Evolutionary conservation across 2,797 vertebrate genomes (phyloP).

Genomic region (Sebastolobus alascanus): DNA sequence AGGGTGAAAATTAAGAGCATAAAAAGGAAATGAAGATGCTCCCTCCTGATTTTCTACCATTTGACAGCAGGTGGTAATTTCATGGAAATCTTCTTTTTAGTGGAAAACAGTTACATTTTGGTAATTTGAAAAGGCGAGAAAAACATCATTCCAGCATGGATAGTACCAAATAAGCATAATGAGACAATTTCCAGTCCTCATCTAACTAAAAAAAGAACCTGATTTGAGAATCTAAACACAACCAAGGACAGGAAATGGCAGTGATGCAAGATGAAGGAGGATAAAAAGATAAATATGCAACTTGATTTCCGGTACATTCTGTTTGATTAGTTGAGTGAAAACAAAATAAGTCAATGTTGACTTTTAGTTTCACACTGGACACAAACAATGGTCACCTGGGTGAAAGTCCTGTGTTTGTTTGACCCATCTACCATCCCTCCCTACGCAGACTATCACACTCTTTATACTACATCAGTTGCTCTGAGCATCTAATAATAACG

Average conservation of each 20-base stretch:
- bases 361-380: too few relatives aligned
- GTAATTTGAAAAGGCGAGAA: neutral
- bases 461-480: too few relatives aligned
- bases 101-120: neutral
- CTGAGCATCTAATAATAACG: too few relatives aligned
- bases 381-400: too few relatives aligned
- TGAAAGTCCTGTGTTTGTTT: too few relatives aligned
- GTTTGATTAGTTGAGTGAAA: too few relatives aligned
- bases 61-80: slow-evolving; percentile 23
- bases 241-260: neutral
- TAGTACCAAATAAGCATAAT: neutral
- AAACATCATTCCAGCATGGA: neutral
- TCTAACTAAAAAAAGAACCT: neutral
- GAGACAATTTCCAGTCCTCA: neutral
- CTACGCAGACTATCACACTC: too few relatives aligned
- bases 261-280: neutral
- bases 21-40: slow-evolving; percentile 8
- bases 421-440: too few relatives aligned
- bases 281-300: neutral
- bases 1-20: slow-evolving; percentile 8
- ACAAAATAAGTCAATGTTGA: too few relatives aligned
- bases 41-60: neutral
- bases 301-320: too few relatives aligned
- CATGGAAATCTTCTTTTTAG: slow-evolving; percentile 1
- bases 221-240: neutral